These are phyloP conservation scores for Bovichtus diacanthus DNA, from an alignment of 2,797 vertebrate species.

Conservation along the genomic window DNA sequence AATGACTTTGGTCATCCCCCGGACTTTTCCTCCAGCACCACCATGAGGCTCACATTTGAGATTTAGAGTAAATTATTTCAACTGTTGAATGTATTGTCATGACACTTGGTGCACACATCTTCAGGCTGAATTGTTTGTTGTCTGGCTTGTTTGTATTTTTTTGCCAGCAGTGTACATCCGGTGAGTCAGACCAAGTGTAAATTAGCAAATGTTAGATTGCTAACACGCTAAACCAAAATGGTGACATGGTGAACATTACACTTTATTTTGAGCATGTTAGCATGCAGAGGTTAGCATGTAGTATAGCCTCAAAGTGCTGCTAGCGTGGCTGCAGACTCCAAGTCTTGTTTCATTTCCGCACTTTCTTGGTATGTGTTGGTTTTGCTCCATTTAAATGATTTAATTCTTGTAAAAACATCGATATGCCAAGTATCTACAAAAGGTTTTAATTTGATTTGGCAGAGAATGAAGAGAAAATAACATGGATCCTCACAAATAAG, in stretches of 20 bases:
- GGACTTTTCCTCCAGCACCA: background rate
- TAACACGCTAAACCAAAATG: background rate
- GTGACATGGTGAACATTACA: background rate
- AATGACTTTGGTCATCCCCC: background rate
- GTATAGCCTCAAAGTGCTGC: background rate
- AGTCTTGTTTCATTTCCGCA: background rate
- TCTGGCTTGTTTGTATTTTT: no score
- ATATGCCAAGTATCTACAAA: background rate
- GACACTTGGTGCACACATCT: background rate
- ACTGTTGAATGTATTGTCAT: no score
- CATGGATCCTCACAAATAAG: conserved; percentile 4
- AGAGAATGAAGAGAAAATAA: background rate
- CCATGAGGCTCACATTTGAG: background rate
- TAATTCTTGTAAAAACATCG: background rate
- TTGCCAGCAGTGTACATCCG: no score
- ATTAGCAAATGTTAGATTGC: background rate
- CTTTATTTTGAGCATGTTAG: background rate
- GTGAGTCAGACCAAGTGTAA: background rate
- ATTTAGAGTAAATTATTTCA: background rate
- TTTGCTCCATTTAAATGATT: background rate
- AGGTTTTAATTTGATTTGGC: background rate
- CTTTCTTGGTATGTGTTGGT: background rate
- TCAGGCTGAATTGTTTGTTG: no score
- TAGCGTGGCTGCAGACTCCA: background rate
- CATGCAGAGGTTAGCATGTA: background rate